A percentile compares a stretch with the other conserved stretches of the same genome.
Conservation (phyloP, 1,140 invertebrate species). For the Bombus polaris region DNA sequence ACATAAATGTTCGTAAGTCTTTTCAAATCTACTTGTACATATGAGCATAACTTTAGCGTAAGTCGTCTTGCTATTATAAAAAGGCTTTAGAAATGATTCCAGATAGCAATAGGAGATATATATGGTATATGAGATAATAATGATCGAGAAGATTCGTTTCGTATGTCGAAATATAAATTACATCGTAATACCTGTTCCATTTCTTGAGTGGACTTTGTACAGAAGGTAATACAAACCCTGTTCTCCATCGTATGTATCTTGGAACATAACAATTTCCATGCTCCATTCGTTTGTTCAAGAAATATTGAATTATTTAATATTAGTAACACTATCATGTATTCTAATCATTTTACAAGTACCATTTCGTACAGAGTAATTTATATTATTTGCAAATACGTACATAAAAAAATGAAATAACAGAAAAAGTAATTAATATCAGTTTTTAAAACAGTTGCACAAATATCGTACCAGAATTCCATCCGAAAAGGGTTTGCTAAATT, state of each 20-base stretch:
- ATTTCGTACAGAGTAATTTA: too few relatives aligned
- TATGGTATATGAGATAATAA: background rate
- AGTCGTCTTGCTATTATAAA: background rate
- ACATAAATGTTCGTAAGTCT: background rate
- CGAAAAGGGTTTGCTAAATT: background rate
- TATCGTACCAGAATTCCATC: background rate
- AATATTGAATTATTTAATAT: background rate
- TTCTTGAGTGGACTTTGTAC: background rate
- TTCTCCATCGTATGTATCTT: background rate
- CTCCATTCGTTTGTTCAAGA: background rate
- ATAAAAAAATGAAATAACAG: background rate
- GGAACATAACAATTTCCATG: background rate
- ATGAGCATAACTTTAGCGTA: background rate
- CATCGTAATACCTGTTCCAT: background rate
- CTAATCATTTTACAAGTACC: background rate
- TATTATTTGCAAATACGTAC: background rate
- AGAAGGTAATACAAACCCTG: background rate
- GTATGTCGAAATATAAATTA: background rate
- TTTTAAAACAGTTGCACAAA: background rate
- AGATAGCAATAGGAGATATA: background rate
- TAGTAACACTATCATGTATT: background rate
- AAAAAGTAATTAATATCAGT: background rate
- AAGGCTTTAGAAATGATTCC: background rate
- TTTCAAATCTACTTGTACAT: background rate
- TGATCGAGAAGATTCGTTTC: background rate